Evolutionary conservation across 2,797 vertebrate species (phyloP).

Genomic region (Microctenopoma steveboyesi): DNA sequence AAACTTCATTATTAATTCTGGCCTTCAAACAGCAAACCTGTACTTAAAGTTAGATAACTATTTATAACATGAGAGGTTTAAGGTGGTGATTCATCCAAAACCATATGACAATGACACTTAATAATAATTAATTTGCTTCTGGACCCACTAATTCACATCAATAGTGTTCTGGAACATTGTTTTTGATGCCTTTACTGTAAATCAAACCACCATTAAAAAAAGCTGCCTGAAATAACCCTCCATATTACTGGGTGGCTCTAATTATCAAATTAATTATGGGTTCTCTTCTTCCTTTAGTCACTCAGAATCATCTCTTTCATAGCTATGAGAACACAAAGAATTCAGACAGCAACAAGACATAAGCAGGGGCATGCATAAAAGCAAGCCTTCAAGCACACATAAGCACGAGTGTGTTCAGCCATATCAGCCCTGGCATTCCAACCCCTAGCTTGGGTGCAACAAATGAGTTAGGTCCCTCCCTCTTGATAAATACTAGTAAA

Average conservation of each 20-base stretch:
- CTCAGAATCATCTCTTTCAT: slow-evolving; percentile 21
- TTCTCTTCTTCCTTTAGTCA: slow-evolving; percentile 23
- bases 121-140: slow-evolving; percentile 23
- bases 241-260: slow-evolving; percentile 9
- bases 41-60: slow-evolving; percentile 27
- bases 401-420: slow-evolving; percentile 61
- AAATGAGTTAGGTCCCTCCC: slow-evolving; percentile 71
- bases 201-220: slow-evolving; percentile 31
- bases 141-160: slow-evolving; percentile 46
- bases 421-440: slow-evolving; percentile 74
- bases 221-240: slow-evolving; percentile 7
- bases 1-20: neutral
- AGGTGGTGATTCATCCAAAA: slow-evolving; percentile 42
- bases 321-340: slow-evolving; percentile 24
- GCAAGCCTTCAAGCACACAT: slow-evolving; percentile 46
- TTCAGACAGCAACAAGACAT: slow-evolving; percentile 21
- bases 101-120: slow-evolving; percentile 17
- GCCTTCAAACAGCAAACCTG: slow-evolving; percentile 34
- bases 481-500: slow-evolving; percentile 76
- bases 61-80: slow-evolving; percentile 10
- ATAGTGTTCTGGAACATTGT: slow-evolving; percentile 30
- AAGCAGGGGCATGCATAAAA: slow-evolving; percentile 41
- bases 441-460: slow-evolving; percentile 58
- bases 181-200: slow-evolving; percentile 26
- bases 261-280: slow-evolving; percentile 14